Evolutionary conservation across 2,888 invertebrate species (phyloP).

Genomic region (Brachylomia viminalis): DNA sequence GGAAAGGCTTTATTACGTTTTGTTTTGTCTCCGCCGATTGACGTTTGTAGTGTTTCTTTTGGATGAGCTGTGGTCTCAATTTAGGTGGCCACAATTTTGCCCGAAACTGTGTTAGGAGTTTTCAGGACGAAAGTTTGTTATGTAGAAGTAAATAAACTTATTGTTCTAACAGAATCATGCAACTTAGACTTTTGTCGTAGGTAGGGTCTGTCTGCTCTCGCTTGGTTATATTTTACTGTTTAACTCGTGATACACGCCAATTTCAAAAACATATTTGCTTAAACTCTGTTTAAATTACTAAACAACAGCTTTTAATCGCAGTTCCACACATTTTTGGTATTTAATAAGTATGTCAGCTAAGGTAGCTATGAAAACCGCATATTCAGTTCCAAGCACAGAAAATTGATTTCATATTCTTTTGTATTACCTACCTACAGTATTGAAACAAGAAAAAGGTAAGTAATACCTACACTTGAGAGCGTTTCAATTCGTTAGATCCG

Average conservation of each 20-base stretch:
- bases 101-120: conserved; percentile 37
- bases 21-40: conserved; percentile 81
- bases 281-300: not conserved
- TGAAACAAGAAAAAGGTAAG: conserved; percentile 19
- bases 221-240: not conserved
- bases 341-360: not conserved
- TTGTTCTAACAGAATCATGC: too few relatives aligned
- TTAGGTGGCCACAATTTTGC: conserved; percentile 45
- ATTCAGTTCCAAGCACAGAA: not conserved
- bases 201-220: not conserved
- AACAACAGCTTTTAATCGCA: not conserved
- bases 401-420: not conserved
- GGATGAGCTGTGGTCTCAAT: conserved; percentile 79
- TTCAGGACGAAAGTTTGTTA: conserved; percentile 23
- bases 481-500: conserved; percentile 72
- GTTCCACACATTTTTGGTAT: not conserved
- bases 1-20: conserved; percentile 85
- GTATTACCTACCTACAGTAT: conserved; percentile 5
- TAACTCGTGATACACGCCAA: not conserved
- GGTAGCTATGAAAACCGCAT: not conserved
- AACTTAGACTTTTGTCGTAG: too few relatives aligned
- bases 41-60: conserved; percentile 73
- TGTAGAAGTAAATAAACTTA: too few relatives aligned
- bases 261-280: not conserved
- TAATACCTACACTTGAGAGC: conserved; percentile 43